A percentile compares a stretch with the other conserved stretches of the same genome.
phyloP scores from a whole-genome alignment of 1,140 invertebrate genomes.

The Pseudoatta argentina region DNA sequence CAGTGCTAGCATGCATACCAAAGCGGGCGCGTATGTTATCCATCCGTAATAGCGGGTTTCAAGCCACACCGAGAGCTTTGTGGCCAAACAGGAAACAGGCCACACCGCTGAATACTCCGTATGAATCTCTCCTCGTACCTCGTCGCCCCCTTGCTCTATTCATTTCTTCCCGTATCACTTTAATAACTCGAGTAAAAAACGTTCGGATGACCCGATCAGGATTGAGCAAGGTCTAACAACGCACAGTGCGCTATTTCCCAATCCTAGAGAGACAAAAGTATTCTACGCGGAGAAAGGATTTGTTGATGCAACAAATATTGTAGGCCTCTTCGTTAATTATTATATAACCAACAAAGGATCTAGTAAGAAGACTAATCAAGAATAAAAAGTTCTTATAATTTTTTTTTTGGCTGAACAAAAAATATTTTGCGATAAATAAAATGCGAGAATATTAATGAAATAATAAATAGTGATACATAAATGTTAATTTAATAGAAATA shows the following conservation, averaged over 20 bases:
- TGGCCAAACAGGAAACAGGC: slow-evolving; percentile 59
- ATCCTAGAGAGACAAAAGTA: not conserved
- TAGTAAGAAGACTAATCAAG: not conserved
- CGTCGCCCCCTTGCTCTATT: slow-evolving; percentile 10
- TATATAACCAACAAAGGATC: not conserved
- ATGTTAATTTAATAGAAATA: not conserved
- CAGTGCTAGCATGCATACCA: slow-evolving; percentile 2
- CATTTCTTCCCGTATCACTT: slow-evolving; percentile 24
- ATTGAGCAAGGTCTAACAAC: not conserved
- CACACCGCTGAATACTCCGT: slow-evolving; percentile 57
- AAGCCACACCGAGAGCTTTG: slow-evolving; percentile 51
- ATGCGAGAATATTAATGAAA: not conserved
- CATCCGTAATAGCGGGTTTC: slow-evolving; percentile 44
- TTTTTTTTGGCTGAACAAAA: not conserved
- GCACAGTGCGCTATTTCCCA: not conserved
- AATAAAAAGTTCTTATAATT: not conserved
- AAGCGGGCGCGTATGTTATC: slow-evolving; percentile 32
- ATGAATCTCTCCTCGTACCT: slow-evolving; percentile 45
- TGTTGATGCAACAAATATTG: not conserved
- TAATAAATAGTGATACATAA: not conserved
- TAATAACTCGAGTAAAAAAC: slow-evolving; percentile 35
- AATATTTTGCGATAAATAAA: not conserved
- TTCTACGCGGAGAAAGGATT: not conserved
- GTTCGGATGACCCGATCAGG: not conserved
- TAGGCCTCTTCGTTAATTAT: not conserved